Evolutionary conservation across 2,888 invertebrate genomes (phyloP).

Genomic region (Aromia moschata): DNA sequence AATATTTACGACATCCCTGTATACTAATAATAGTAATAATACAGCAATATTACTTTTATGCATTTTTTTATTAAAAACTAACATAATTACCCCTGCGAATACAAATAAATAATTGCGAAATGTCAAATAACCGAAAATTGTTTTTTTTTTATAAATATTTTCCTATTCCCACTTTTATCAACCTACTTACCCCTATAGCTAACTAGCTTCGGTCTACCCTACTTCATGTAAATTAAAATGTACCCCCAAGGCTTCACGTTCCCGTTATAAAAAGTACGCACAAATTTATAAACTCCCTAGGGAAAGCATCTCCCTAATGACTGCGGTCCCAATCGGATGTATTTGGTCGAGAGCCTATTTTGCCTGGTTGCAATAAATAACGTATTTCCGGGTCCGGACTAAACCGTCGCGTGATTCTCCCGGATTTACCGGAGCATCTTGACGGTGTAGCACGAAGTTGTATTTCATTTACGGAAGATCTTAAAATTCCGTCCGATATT

Average conservation of each 20-base stretch:
- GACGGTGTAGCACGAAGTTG: neutral
- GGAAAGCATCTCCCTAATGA: neutral
- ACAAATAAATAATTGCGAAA: too few relatives aligned
- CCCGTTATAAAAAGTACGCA: neutral
- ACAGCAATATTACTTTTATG: too few relatives aligned
- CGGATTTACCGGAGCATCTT: slow-evolving; percentile 14
- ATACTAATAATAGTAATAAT: too few relatives aligned
- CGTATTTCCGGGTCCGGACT: slow-evolving; percentile 6
- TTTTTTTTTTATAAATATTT: too few relatives aligned
- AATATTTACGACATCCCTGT: too few relatives aligned
- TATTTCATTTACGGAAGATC: slow-evolving; percentile 10
- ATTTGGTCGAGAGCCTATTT: neutral
- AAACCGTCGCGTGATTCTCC: slow-evolving; percentile 15
- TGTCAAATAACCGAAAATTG: too few relatives aligned
- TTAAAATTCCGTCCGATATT: slow-evolving; percentile 5
- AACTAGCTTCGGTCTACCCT: too few relatives aligned
- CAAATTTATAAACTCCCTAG: neutral
- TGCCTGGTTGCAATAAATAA: slow-evolving; percentile 16
- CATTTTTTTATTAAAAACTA: too few relatives aligned
- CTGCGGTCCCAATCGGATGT: neutral
- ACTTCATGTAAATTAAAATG: neutral
- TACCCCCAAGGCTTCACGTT: neutral
- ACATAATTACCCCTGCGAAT: too few relatives aligned
- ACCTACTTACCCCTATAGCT: too few relatives aligned
- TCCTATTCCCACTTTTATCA: too few relatives aligned